Percentiles rank a stretch among this genome's conserved stretches.
Conservation (phyloP, 2,888 invertebrate genomes). For the Dascillus cervinus region DNA sequence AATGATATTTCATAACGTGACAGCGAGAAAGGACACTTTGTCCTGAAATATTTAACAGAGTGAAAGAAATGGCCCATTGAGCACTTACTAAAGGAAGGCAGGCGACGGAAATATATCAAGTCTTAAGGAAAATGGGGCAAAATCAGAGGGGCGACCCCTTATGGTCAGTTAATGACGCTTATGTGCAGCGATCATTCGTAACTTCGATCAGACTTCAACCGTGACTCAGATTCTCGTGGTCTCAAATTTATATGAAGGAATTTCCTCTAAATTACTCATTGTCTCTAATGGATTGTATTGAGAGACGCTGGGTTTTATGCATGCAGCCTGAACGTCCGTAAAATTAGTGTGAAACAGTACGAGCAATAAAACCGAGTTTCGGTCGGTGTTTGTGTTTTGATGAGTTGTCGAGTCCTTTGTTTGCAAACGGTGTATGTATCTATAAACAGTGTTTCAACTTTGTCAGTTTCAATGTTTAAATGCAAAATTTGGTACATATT, state of each 20-base stretch:
- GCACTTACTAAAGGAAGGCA: slow-evolving; percentile 34
- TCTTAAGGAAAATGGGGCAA: slow-evolving; percentile 25
- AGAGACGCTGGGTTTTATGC: slow-evolving; percentile 15
- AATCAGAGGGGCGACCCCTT: slow-evolving; percentile 26
- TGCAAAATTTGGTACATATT: too few relatives aligned
- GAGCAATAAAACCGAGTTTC: too few relatives aligned
- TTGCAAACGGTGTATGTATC: too few relatives aligned
- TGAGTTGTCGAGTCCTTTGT: too few relatives aligned
- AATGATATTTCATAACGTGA: slow-evolving; percentile 13
- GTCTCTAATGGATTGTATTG: slow-evolving; percentile 3
- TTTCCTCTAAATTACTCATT: neutral
- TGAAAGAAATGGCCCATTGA: slow-evolving; percentile 41
- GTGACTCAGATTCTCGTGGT: slow-evolving; percentile 22
- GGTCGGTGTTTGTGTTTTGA: too few relatives aligned
- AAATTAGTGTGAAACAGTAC: too few relatives aligned
- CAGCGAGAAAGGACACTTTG: slow-evolving; percentile 20
- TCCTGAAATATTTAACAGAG: slow-evolving; percentile 32
- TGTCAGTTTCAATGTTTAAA: too few relatives aligned
- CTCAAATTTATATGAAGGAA: slow-evolving; percentile 10
- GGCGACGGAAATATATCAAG: slow-evolving; percentile 33
- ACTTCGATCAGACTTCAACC: slow-evolving; percentile 27
- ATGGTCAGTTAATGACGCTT: slow-evolving; percentile 39
- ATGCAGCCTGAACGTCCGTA: too few relatives aligned
- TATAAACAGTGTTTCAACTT: too few relatives aligned
- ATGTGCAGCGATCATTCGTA: slow-evolving; percentile 30